Percentiles rank a stretch among this genome's conserved stretches.
Conservation (phyloP, 2,113 vertebrate species). For the Mus pahari region DNA sequence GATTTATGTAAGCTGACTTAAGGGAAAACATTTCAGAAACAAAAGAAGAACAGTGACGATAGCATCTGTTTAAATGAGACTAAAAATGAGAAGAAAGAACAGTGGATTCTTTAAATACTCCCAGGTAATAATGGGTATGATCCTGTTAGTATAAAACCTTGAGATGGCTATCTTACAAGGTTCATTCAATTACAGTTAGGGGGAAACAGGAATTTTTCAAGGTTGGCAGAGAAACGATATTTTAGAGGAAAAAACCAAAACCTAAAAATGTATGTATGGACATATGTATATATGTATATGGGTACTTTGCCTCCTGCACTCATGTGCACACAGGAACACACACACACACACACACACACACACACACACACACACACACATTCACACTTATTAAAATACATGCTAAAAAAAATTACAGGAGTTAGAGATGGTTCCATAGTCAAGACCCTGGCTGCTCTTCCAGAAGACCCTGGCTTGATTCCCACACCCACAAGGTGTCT, state of each 20-base stretch:
- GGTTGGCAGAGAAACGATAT: background rate
- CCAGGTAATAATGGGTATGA: slow-evolving; percentile 19
- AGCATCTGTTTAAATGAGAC: background rate
- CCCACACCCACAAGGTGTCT: background rate
- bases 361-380: background rate
- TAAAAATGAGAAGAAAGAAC: background rate
- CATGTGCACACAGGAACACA: background rate
- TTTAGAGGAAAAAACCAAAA: background rate
- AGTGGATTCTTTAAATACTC: background rate
- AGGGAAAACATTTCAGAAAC: slow-evolving; percentile 37
- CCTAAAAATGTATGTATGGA: background rate
- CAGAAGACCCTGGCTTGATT: background rate
- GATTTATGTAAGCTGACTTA: background rate
- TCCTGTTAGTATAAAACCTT: background rate
- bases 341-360: background rate
- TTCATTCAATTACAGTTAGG: background rate
- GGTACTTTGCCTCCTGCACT: background rate
- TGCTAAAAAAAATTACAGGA: background rate
- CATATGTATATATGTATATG: background rate
- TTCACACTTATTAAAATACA: background rate
- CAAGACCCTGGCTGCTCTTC: too few species aligned
- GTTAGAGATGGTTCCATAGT: background rate
- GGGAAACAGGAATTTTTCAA: background rate
- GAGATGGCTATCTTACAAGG: background rate
- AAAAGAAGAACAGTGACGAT: slow-evolving; percentile 14